Evolutionary conservation across 1,140 invertebrate species (phyloP).

Genomic region (Diprion similis): DNA sequence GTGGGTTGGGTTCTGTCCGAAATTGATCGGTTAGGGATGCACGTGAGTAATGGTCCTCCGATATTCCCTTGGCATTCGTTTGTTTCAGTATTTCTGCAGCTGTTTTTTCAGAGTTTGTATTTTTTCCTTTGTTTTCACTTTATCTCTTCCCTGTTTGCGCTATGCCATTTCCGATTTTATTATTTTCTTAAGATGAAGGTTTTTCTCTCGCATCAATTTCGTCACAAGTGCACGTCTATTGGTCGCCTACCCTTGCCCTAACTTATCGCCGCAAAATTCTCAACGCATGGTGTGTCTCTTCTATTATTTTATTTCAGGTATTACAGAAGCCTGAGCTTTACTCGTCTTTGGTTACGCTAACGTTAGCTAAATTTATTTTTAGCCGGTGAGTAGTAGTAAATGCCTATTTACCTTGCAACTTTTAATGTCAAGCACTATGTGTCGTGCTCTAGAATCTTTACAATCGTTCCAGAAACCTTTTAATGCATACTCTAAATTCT

Average conservation of each 20-base stretch:
- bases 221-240: constrained; percentile 7
- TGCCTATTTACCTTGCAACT: too few species aligned
- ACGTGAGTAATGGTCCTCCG: constrained; percentile 70
- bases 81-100: constrained; percentile 2
- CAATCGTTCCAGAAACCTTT: too few species aligned
- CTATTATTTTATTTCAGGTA: constrained; percentile 47
- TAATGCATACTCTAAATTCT: too few species aligned
- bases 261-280: not conserved
- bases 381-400: constrained; percentile 46
- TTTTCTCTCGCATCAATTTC: constrained; percentile 7
- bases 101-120: not conserved
- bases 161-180: constrained; percentile 6
- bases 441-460: too few species aligned
- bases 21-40: constrained; percentile 90
- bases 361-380: constrained; percentile 50
- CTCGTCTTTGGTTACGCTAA: constrained; percentile 44
- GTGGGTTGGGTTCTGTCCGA: constrained; percentile 94
- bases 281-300: constrained; percentile 46
- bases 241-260: not conserved
- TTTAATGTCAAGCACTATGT: too few species aligned
- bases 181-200: not conserved
- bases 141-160: constrained; percentile 14
- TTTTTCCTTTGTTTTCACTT: constrained; percentile 10
- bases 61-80: not conserved
- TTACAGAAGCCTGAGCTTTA: constrained; percentile 41